Evolutionary conservation across 2,797 vertebrate genomes (phyloP).

Genomic region (Bryconaethiops microstoma): DNA sequence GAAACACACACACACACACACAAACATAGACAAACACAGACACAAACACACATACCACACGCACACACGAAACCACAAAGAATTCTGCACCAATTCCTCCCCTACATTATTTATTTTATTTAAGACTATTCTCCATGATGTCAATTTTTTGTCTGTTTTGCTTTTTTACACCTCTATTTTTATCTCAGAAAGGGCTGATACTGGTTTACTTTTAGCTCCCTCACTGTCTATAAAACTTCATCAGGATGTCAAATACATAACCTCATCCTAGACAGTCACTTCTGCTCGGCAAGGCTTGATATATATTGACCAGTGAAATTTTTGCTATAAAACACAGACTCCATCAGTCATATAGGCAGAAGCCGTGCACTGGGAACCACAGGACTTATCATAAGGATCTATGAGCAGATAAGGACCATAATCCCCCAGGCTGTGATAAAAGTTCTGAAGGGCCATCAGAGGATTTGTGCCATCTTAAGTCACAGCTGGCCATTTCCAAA

Average conservation of each 20-base stretch:
- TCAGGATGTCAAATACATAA: background rate
- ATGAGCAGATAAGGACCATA: constrained; percentile 65
- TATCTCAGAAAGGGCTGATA: background rate
- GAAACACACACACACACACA: background rate
- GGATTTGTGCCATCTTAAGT: constrained; percentile 58
- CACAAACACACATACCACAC: too few species aligned
- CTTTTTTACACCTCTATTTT: background rate
- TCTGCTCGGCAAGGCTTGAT: background rate
- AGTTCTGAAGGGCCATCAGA: constrained; percentile 47
- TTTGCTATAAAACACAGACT: constrained; percentile 8
- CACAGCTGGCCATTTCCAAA: constrained; percentile 48
- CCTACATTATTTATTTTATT: too few species aligned
- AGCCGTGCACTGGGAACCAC: constrained; percentile 16
- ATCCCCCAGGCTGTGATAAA: constrained; percentile 53
- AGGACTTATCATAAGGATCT: constrained; percentile 55
- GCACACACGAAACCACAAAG: too few species aligned
- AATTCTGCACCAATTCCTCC: too few species aligned
- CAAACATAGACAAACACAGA: too few species aligned
- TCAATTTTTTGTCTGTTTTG: too few species aligned
- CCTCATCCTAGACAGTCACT: background rate
- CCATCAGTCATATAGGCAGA: constrained; percentile 21
- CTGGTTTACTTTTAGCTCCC: background rate
- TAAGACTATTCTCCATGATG: too few species aligned
- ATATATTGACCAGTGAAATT: background rate
- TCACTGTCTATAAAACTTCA: background rate